Evolutionary conservation across 30 jellyfish, hydroid and myxozoan genomes (phyloP).

Genomic region (Aurelia coerulea): DNA sequence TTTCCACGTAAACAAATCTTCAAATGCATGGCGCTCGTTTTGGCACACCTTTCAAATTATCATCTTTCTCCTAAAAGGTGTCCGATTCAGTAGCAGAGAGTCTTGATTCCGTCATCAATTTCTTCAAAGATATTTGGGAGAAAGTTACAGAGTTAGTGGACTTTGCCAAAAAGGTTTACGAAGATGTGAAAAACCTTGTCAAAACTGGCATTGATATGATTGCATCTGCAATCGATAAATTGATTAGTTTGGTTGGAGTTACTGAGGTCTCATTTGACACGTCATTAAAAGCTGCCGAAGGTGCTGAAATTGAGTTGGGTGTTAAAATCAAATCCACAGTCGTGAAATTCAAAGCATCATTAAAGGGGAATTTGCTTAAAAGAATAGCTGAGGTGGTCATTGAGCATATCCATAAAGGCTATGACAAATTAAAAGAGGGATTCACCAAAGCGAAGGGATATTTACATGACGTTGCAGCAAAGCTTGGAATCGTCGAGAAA

Average conservation of each 20-base stretch:
- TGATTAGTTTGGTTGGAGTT: background rate
- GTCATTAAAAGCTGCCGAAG: slow-evolving; percentile 28
- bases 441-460: slow-evolving; percentile 18
- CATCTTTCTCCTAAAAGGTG: background rate
- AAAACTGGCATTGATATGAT: slow-evolving; percentile 15
- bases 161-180: slow-evolving; percentile 11
- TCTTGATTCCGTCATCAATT: slow-evolving; percentile 22
- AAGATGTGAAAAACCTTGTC: slow-evolving; percentile 7
- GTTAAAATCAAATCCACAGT: background rate
- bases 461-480: slow-evolving; percentile 16
- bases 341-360: slow-evolving; percentile 1
- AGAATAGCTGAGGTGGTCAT: slow-evolving; percentile 3
- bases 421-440: background rate
- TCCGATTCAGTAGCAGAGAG: slow-evolving; percentile 26
- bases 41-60: background rate
- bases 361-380: slow-evolving; percentile 3
- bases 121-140: slow-evolving; percentile 36
- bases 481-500: slow-evolving; percentile 32
- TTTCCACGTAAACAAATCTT: no score
- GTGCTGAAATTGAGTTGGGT: slow-evolving; percentile 25
- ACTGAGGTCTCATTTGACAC: slow-evolving; percentile 33
- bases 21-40: no score
- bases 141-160: slow-evolving; percentile 12
- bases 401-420: slow-evolving; percentile 21
- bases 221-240: background rate